These are phyloP conservation scores for Heliocidaris tuberculata DNA, from an alignment of 35 echinoderm and acorn worm species.

Conservation along the genomic window DNA sequence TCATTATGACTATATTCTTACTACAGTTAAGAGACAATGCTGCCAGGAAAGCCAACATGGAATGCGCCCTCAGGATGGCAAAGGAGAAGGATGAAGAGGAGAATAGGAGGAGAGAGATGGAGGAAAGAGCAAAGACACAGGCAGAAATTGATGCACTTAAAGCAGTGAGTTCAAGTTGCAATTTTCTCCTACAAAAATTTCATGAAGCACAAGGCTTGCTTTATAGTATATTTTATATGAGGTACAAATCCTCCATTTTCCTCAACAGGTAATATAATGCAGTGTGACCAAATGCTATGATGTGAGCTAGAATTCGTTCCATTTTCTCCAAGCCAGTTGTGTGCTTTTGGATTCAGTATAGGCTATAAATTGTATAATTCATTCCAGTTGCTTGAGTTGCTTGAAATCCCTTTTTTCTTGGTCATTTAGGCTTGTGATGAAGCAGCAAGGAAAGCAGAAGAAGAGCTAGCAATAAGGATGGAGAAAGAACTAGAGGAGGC, in stretches of 20 bases:
- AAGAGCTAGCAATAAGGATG: not conserved
- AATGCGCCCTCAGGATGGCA: conserved; percentile 10
- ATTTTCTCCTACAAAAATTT: not conserved
- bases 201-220: no score
- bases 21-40: conserved; percentile 34
- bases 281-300: no score
- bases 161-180: not conserved
- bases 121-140: conserved; percentile 43
- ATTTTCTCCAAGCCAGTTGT: no score
- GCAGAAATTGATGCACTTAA: conserved; percentile 37
- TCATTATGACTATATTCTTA: no score
- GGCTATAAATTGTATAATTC: not conserved
- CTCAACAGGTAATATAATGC: no score
- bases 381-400: not conserved
- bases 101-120: conserved; percentile 31
- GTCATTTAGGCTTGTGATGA: not conserved
- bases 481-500: not conserved
- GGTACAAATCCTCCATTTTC: no score
- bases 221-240: no score
- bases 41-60: not conserved
- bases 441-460: conserved; percentile 16
- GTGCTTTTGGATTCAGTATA: no score
- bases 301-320: no score
- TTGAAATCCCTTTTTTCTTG: not conserved
- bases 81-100: conserved; percentile 42